Base-by-base conservation (phyloP, 2,113 vertebrate species). In the Paradisaea rubra region DNA sequence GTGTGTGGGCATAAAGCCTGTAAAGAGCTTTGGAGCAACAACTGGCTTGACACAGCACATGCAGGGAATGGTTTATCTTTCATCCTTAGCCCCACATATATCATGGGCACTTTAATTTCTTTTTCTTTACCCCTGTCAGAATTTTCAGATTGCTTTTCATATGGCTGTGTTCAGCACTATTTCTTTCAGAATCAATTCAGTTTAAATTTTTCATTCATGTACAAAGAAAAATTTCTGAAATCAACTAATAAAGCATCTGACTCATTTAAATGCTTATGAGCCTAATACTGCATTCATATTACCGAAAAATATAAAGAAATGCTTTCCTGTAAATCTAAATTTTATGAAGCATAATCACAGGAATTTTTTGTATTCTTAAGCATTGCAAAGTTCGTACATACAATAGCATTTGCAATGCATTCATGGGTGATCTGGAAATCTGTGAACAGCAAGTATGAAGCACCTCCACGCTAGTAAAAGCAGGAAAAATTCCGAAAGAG, bases 1-100 rank as follows among this genome's bases (percentile, higher is more conserved):
- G 72, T 88, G 91, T 86, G 95, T 93, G 93, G 95, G 93, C 95
- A 95, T 86, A 93, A 95, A 96, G 91, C 79, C 37, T 88, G 86
- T 93, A 95, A 94, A 84, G 86, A 95, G 90, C 93, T 95, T 94
- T 95, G 92, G 73, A 95, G 60, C 59, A 91, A 80, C 87, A 95
- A 89, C 83, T 95, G 82, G n/a, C 89, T 81, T 86, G 76, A 74
- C 49, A 76, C 61, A 94, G 70, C 68, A 65, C 61, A 53, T 72
- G 72, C 86, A 91, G 61, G 77, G 66, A 87, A 64, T 41, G 60
- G 84, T 91, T 91, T 93, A 19, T 84, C 90, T 92, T 93, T 94
- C 88, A 53, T 93, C 89, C 91, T 93, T 74, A 90, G 68, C 53
- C 15, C 16, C 27, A 44, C 8, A n/a, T 71, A 50, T 74, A 78